Conservation (phyloP, 2,113 vertebrate species). For the Megaleporinus macrocephalus region DNA sequence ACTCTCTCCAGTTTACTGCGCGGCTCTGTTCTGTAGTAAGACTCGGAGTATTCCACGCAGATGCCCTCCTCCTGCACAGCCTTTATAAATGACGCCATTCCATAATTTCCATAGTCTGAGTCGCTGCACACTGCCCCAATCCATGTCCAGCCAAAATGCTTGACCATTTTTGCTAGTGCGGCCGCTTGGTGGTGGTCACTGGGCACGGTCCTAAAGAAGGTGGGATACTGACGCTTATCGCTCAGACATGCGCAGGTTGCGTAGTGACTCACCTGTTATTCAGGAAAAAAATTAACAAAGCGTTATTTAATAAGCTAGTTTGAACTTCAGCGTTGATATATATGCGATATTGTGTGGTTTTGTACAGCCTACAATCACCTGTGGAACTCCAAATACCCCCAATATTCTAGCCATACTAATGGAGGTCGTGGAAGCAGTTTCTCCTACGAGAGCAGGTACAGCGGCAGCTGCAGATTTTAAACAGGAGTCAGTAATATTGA, state of each 20-base stretch:
- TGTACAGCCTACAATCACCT: conserved; percentile 62
- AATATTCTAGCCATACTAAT: conserved; percentile 69
- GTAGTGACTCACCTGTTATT: conserved; percentile 76
- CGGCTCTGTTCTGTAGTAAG: conserved; percentile 63
- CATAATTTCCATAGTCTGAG: conserved; percentile 76
- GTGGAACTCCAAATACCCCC: conserved; percentile 68
- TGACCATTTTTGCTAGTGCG: conserved; percentile 69
- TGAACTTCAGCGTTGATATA: no score
- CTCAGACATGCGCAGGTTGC: conserved; percentile 77
- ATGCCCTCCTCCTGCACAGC: conserved; percentile 68
- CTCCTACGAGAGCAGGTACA: conserved; percentile 63
- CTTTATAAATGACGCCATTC: conserved; percentile 68
- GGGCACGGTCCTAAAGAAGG: conserved; percentile 77
- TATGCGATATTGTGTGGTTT: no score
- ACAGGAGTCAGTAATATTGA: conserved; percentile 37
- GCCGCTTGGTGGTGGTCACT: conserved; percentile 76
- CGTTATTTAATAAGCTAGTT: no score
- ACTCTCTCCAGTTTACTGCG: conserved; percentile 62
- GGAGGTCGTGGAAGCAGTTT: conserved; percentile 70
- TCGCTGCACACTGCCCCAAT: conserved; percentile 75
- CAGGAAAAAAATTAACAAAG: neutral
- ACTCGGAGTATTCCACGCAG: conserved; percentile 73
- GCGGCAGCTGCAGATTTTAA: conserved; percentile 48
- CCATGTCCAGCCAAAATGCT: conserved; percentile 78
- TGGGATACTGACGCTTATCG: conserved; percentile 69